Percentiles rank a stretch among this genome's conserved stretches.
Evolutionary conservation across 2,888 invertebrate genomes (phyloP).

Genomic region (Steinernema scapterisci): DNA sequence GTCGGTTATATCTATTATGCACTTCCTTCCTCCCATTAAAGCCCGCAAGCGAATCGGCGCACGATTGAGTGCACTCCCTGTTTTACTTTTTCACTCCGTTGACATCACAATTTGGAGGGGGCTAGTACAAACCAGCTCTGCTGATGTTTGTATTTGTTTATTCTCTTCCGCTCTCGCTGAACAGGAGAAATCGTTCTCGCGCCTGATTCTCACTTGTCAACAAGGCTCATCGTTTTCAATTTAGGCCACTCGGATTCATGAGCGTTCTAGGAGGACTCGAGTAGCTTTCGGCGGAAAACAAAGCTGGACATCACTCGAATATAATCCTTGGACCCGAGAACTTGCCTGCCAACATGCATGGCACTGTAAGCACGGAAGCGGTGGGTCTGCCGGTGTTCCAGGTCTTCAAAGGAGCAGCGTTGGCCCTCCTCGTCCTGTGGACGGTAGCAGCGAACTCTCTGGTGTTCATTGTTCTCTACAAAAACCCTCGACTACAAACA

Average conservation of each 20-base stretch:
- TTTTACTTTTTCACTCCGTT: background rate
- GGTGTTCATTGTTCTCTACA: conserved; percentile 67
- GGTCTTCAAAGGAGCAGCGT: conserved; percentile 60
- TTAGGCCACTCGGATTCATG: conserved; percentile 24
- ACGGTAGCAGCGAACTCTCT: conserved; percentile 66
- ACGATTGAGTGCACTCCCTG: conserved; percentile 18
- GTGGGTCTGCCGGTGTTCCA: conserved; percentile 47
- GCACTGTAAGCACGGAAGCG: background rate
- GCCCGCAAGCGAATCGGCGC: conserved; percentile 11
- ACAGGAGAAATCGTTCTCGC: background rate
- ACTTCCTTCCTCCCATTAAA: conserved; percentile 31
- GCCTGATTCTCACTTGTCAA: conserved; percentile 20
- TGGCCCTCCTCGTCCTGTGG: conserved; percentile 65
- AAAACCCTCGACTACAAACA: conserved; percentile 67
- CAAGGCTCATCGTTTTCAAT: conserved; percentile 26
- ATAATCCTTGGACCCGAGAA: conserved; percentile 3
- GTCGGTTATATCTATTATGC: conserved; percentile 32
- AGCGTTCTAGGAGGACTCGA: conserved; percentile 13
- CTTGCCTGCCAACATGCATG: background rate
- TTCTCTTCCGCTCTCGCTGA: background rate
- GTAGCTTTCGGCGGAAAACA: conserved; percentile 28
- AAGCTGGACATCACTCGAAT: conserved; percentile 26
- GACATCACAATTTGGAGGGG: background rate
- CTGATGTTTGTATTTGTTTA: background rate
- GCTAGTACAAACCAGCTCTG: background rate